A percentile compares a stretch with the other conserved stretches of the same genome.
These are phyloP conservation scores for Aphis gossypii DNA, from an alignment of 1,140 invertebrate species.

Conservation along the genomic window DNA sequence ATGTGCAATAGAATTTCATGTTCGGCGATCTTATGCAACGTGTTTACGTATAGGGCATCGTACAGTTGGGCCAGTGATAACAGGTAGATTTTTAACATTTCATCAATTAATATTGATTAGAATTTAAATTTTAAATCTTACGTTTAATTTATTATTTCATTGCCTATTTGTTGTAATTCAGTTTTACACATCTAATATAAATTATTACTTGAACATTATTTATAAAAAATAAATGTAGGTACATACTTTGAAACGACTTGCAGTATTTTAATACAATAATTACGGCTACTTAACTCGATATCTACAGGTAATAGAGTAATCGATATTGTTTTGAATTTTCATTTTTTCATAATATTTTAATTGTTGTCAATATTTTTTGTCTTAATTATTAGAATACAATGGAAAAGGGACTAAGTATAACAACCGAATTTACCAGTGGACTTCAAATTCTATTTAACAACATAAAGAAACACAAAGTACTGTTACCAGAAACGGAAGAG, in stretches of 20 bases:
- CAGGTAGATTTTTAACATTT: too few species aligned
- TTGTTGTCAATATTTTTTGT: background rate
- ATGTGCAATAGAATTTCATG: too few species aligned
- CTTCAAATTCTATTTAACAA: constrained; percentile 39
- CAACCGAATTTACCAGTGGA: constrained; percentile 37
- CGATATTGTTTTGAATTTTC: background rate
- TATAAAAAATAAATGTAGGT: too few species aligned
- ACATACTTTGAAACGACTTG: background rate
- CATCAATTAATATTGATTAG: too few species aligned
- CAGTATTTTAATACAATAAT: background rate
- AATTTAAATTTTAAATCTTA: too few species aligned
- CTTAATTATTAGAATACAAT: background rate
- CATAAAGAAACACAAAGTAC: constrained; percentile 22
- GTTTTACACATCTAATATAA: too few species aligned
- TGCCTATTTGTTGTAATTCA: too few species aligned
- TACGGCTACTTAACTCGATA: background rate
- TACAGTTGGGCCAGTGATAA: too few species aligned
- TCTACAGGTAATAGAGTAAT: background rate
- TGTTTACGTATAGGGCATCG: too few species aligned
- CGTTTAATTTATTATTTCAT: background rate
- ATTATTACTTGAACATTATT: too few species aligned
- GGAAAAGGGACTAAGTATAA: constrained; percentile 19
- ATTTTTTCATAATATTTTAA: background rate
- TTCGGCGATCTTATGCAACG: too few species aligned
- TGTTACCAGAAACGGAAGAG: background rate